phyloP scores from a whole-genome alignment of 2,888 invertebrate species.

The Leptopterna dolabrata region DNA sequence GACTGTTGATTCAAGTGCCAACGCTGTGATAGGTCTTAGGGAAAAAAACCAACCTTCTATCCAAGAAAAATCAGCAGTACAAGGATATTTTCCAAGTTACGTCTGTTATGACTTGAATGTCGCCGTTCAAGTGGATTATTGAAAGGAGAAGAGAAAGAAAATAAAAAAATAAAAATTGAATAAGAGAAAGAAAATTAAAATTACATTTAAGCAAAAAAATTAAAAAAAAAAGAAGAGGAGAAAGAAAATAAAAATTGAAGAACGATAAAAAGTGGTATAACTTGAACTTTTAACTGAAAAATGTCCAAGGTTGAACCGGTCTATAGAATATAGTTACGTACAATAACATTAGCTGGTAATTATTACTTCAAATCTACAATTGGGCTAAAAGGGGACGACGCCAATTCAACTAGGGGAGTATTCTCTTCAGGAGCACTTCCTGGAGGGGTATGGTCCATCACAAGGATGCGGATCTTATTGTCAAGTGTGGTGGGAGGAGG shows the following conservation, averaged over 20 bases:
- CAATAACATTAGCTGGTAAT: background rate
- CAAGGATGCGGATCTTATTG: slow-evolving; percentile 80
- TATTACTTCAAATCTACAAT: slow-evolving; percentile 63
- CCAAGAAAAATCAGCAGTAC: too few relatives aligned
- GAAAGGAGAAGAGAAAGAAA: too few relatives aligned
- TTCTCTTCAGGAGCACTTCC: slow-evolving; percentile 60
- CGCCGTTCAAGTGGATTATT: too few relatives aligned
- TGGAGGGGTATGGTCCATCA: slow-evolving; percentile 66
- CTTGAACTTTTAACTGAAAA: background rate
- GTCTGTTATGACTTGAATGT: too few relatives aligned
- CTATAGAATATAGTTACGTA: background rate
- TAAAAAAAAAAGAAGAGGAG: background rate
- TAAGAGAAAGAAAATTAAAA: too few relatives aligned
- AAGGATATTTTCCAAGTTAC: too few relatives aligned
- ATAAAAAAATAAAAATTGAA: too few relatives aligned
- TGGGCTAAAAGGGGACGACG: slow-evolving; percentile 62
- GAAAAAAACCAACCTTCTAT: too few relatives aligned
- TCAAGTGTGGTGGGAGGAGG: slow-evolving; percentile 71
- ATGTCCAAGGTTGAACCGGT: background rate
- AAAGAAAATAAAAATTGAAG: background rate
- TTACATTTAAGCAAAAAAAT: too few relatives aligned
- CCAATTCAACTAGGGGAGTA: slow-evolving; percentile 64
- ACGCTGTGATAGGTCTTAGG: too few relatives aligned
- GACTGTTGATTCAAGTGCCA: too few relatives aligned
- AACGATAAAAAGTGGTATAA: background rate